Evolutionary conservation across 2,113 vertebrate genomes (phyloP).

Genomic region (Serinus canaria): DNA sequence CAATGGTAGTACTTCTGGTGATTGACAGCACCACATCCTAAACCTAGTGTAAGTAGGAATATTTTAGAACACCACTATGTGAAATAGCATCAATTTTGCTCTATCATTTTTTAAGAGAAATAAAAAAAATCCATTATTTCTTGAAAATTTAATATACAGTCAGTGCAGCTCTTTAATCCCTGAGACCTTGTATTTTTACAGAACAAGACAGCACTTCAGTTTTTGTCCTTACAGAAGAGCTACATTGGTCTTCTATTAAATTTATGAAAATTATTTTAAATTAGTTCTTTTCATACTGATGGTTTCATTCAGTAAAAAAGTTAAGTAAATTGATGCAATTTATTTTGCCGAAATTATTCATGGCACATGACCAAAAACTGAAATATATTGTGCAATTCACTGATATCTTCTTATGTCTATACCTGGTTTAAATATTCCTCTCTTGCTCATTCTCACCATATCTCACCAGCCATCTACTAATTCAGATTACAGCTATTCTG

Average conservation of each 20-base stretch:
- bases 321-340: not conserved
- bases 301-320: not conserved
- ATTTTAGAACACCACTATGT: not conserved
- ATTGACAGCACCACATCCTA: not conserved
- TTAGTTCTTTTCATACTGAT: not conserved
- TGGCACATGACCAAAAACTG: not conserved
- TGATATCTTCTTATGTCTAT: not conserved
- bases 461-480: not conserved
- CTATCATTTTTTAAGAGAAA: not conserved
- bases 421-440: not conserved
- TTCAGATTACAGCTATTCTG: not conserved
- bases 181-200: not conserved
- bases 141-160: not conserved
- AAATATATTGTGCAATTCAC: not conserved
- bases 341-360: not conserved
- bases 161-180: not conserved
- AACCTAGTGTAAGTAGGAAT: not conserved
- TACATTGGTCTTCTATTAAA: not conserved
- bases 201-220: not conserved
- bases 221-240: not conserved
- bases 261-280: not conserved
- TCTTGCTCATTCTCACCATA: not conserved
- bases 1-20: not conserved
- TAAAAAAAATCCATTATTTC: not conserved
- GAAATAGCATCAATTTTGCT: not conserved